Base-by-base conservation (phyloP, 1,140 invertebrate species). In the Maniola jurtina region DNA sequence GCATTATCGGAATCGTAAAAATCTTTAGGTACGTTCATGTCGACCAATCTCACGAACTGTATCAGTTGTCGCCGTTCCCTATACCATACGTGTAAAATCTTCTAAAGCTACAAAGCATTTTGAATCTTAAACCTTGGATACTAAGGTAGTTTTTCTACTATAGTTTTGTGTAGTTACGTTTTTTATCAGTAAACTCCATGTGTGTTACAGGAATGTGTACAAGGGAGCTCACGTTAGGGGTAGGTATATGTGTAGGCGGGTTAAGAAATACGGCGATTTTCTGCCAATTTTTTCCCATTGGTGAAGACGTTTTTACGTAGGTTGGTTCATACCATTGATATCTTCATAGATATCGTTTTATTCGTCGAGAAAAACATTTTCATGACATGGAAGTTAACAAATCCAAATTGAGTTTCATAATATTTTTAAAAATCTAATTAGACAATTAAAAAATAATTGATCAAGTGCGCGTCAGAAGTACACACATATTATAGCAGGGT, bases 201-300 rank as follows among this genome's bases (percentile, higher is more conserved):
- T 77, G 66, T 68, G 72, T 70, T 73, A 66, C 57, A 72, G 73
- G 71, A 70, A 73, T 71, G 60, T 72, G 72, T 65, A 68, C 60
- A 66, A 69, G 76, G 70, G 72, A 67, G 55, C 64, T 71, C 57
- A 59, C 54, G 60, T 71, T 70, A 68, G 73, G 76, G 72, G 67
- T 66, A 66, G 72, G 67, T 66, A 66, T 40, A 42, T 70, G 61
- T 72, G 74, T 75, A 76, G 80, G 80, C 73, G 80, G 72, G 71
- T 73, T 59, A 71, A 66, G 70, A 76, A 77, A 80, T 75, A 73
- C 70, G 71, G 55, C 69, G 45, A 66, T 71, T 76, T 77, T 78
- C 73, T 60, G 61, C 13, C 59, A 42, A 57, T 58, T 74, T 68
- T 70, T 77, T 59, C 77, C 77, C 73, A 80, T 82, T 82, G 80